These are phyloP conservation scores for Artibeus lituratus DNA, from an alignment of 2,797 vertebrate species.

Conservation along the genomic window DNA sequence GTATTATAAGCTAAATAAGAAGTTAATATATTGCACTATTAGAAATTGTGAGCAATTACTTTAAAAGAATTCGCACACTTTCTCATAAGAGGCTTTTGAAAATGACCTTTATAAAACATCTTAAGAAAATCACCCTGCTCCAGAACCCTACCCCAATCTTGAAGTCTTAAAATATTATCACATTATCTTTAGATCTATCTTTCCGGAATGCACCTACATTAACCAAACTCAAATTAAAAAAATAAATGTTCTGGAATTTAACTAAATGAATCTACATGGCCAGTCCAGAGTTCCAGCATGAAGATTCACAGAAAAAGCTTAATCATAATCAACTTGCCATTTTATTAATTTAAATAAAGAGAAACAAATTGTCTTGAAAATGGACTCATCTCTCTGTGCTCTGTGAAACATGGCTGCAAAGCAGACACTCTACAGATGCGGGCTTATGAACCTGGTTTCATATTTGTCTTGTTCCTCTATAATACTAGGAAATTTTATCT, in stretches of 20 bases:
- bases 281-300: background rate
- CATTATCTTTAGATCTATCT: background rate
- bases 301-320: background rate
- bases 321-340: background rate
- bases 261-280: background rate
- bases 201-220: background rate
- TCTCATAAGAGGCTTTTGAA: background rate
- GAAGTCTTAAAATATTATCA: background rate
- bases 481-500: background rate
- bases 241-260: background rate
- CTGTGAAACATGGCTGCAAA: background rate
- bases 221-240: background rate
- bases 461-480: background rate
- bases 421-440: background rate
- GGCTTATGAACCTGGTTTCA: background rate
- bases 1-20: background rate
- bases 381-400: background rate
- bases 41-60: background rate
- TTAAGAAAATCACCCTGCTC: background rate
- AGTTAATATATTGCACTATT: background rate
- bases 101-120: background rate
- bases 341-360: conserved; percentile 16
- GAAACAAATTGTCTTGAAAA: background rate
- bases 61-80: background rate
- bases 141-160: background rate